A percentile compares a stretch with the other conserved stretches of the same genome.
These are phyloP conservation scores for Drosophila parthenogenetica DNA, from an alignment of 2,888 invertebrate genomes.

Conservation along the genomic window DNA sequence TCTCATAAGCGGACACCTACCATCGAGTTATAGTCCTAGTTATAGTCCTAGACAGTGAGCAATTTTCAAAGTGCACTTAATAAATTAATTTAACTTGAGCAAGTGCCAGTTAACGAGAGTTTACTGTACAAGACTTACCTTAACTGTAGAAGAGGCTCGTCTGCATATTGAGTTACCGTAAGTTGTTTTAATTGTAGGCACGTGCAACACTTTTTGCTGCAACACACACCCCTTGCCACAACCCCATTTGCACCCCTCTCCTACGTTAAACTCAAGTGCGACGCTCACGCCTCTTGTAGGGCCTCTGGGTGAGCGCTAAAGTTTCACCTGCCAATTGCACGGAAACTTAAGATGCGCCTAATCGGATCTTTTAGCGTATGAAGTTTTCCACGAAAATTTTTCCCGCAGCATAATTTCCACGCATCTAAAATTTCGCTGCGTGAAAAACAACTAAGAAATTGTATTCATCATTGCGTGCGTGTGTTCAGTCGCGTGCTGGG, in stretches of 20 bases:
- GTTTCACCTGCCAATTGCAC: conserved; percentile 40
- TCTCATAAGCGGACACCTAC: no score
- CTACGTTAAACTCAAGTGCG: conserved; percentile 64
- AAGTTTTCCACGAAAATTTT: neutral
- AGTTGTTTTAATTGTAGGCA: conserved; percentile 74
- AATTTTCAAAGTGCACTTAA: no score
- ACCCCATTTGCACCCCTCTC: no score
- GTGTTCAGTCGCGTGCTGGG: conserved; percentile 38
- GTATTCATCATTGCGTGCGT: conserved; percentile 57
- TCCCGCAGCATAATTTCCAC: conserved; percentile 57
- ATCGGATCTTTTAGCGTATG: conserved; percentile 44
- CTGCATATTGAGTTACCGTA: conserved; percentile 73
- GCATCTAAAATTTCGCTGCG: conserved; percentile 66
- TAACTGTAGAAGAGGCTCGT: neutral
- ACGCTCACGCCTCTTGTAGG: conserved; percentile 64
- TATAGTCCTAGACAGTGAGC: no score
- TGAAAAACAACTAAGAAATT: conserved; percentile 47
- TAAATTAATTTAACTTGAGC: no score
- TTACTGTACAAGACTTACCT: conserved; percentile 2
- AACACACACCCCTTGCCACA: neutral
- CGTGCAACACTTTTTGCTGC: conserved; percentile 60
- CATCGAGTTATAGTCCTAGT: no score
- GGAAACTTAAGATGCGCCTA: conserved; percentile 68
- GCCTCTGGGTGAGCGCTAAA: conserved; percentile 34
- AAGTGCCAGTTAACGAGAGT: neutral